Base-by-base conservation (phyloP, 2,113 vertebrate genomes). In the Apteryx owenii region DNA sequence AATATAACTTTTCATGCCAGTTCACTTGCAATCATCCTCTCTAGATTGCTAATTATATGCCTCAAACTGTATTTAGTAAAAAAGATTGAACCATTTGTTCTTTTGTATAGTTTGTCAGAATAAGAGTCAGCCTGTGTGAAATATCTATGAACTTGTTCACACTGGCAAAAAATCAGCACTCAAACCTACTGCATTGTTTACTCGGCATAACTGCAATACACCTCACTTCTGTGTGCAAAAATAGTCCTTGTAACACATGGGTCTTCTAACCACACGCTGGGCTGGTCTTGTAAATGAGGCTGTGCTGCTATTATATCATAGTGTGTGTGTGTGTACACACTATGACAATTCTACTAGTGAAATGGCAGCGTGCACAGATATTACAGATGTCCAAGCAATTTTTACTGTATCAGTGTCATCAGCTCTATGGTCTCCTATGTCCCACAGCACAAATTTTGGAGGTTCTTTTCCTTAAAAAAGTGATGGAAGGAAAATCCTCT, bases 21-120 rank as follows among this genome's bases (percentile, higher is more conserved):
- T 93, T 97, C 96, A 96, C 96, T 97, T 94, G 93, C 96, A 96
- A 90, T 96, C 95, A 97, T 97, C 94, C 69, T 95, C 93, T 95
- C 87, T 95, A 96, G 97, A 96, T 94, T 97, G 91, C 93, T 97
- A 97, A 97, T 97, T 97, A 97, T 88, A 95, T 91, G 91, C 89
- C 95, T 97, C 85, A 94, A 96, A 87, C 93, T 97, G 91, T 85
- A 97, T 89, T 97, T 95, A 96, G 93, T 90, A 91, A 81, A 89
- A 95, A 94, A 97, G 89, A 97, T 93, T 95, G 85, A 97, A 94
- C 77, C 46, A 89, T 95, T 97, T 96, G 87, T 95, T 97, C 94
- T 89, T 96, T 95, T 94, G 84, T 95, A 64, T 93, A 89, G 95
- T 95, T 97, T 96, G 85, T 93, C 95, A 95, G 95, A 94, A 85